phyloP scores from a whole-genome alignment of 2,888 invertebrate genomes.

The Alitta virens region DNA sequence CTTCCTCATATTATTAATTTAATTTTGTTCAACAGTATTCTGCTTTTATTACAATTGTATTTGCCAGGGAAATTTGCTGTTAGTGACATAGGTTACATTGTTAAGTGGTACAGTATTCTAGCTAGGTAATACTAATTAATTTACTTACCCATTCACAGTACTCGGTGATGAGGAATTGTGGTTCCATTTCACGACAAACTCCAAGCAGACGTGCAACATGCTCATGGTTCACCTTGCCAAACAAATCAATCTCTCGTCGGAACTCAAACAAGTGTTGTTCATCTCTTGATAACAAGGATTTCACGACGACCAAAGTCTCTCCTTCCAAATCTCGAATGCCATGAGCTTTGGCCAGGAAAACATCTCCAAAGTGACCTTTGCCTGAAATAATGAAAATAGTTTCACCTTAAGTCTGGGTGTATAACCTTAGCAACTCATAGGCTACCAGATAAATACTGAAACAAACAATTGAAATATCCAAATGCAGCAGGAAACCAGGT shows the following conservation, averaged over 20 bases:
- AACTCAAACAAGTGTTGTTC: constrained; percentile 66
- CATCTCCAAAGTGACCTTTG: constrained; percentile 89
- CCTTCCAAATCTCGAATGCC: constrained; percentile 55
- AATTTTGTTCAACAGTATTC: neutral
- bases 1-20: neutral
- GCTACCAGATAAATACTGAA: too few species aligned
- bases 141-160: constrained; percentile 87
- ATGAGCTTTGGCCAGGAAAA: constrained; percentile 72
- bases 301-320: constrained; percentile 54
- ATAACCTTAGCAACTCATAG: too few species aligned
- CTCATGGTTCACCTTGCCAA: constrained; percentile 76
- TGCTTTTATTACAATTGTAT: neutral
- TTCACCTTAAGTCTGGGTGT: too few species aligned
- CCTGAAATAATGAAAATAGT: constrained; percentile 60
- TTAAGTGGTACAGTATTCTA: too few species aligned
- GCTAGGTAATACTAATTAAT: too few species aligned
- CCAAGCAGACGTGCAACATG: constrained; percentile 76
- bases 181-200: constrained; percentile 71
- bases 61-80: too few species aligned
- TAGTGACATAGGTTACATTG: too few species aligned
- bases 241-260: constrained; percentile 83
- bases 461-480: too few species aligned
- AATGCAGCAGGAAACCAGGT: too few species aligned
- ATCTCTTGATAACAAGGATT: constrained; percentile 50
- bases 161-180: constrained; percentile 84